These are phyloP conservation scores for Hemichromis elongatus DNA, from an alignment of 2,113 vertebrate genomes.

Conservation along the genomic window DNA sequence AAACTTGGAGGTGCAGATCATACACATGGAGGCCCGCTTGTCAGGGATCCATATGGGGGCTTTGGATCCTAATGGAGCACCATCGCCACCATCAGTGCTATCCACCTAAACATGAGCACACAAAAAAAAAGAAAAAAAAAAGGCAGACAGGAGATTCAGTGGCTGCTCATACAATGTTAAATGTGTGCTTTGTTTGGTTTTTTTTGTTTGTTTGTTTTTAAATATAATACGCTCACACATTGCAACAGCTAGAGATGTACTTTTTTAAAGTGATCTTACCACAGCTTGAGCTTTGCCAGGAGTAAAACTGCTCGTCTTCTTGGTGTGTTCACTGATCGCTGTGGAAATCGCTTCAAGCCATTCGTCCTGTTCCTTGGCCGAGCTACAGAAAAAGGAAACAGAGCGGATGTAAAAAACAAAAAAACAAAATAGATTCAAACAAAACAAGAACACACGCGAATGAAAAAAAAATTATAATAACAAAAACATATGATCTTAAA, in stretches of 20 bases:
- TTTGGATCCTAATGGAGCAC: slow-evolving; percentile 84
- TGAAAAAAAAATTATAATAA: not conserved
- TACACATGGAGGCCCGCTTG: slow-evolving; percentile 92
- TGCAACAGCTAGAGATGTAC: not conserved
- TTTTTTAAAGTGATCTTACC: slow-evolving; percentile 19
- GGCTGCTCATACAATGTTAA: not conserved
- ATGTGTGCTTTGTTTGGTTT: not conserved
- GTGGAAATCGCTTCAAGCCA: slow-evolving; percentile 91
- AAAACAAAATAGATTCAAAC: not conserved
- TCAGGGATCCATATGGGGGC: slow-evolving; percentile 98
- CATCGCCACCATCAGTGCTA: slow-evolving; percentile 47
- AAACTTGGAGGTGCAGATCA: slow-evolving; percentile 97
- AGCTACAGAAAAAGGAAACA: slow-evolving; percentile 68
- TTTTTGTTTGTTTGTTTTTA: too few relatives aligned
- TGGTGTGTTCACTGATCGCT: slow-evolving; percentile 88
- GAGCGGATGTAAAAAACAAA: not conserved
- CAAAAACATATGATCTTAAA: not conserved
- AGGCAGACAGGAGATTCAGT: not conserved
- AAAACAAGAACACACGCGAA: not conserved
- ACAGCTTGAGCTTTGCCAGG: slow-evolving; percentile 82
- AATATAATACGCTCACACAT: not conserved
- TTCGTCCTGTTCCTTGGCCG: slow-evolving; percentile 88
- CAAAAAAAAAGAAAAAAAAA: too few relatives aligned
- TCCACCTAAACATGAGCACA: slow-evolving; percentile 70
- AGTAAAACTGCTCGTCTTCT: slow-evolving; percentile 90